A percentile compares a stretch with the other conserved stretches of the same genome.
Conservation (phyloP, 2,113 vertebrate genomes). For the Castor canadensis region DNA sequence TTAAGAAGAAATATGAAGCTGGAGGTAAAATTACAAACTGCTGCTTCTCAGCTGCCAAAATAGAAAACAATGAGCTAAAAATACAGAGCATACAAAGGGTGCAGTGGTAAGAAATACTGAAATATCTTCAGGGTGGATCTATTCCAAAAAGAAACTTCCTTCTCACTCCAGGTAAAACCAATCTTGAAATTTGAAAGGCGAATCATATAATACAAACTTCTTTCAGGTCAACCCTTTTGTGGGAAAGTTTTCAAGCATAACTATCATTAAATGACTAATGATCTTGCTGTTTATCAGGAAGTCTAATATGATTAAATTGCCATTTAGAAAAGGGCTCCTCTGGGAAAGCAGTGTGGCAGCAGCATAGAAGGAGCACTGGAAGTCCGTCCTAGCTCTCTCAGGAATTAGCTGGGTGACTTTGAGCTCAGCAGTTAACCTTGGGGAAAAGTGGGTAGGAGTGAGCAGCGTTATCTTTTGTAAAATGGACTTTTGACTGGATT, state of each 20-base stretch:
- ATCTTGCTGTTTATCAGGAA: constrained; percentile 64
- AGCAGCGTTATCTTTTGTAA: constrained; percentile 27
- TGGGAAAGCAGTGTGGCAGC: neutral
- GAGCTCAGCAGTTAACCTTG: neutral
- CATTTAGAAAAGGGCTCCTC: constrained; percentile 46
- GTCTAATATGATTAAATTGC: constrained; percentile 67
- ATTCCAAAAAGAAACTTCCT: constrained; percentile 68
- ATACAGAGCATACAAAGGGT: constrained; percentile 85
- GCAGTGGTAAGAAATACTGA: constrained; percentile 77
- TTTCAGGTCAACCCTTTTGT: constrained; percentile 61
- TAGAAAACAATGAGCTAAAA: constrained; percentile 90
- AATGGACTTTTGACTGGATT: neutral
- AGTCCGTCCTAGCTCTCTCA: constrained; percentile 3
- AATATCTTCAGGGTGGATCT: constrained; percentile 77
- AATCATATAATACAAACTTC: constrained; percentile 52
- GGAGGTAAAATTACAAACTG: constrained; percentile 88
- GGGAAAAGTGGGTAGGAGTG: neutral
- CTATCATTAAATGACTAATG: constrained; percentile 62
- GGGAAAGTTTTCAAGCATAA: constrained; percentile 66
- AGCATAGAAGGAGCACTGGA: neutral
- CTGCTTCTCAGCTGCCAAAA: constrained; percentile 87
- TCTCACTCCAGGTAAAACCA: constrained; percentile 75
- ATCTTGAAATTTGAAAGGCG: constrained; percentile 70
- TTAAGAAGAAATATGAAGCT: constrained; percentile 90
- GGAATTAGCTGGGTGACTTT: neutral